These are phyloP conservation scores for Gallinago undulata DNA, from an alignment of 2,113 vertebrate genomes.

Conservation along the genomic window DNA sequence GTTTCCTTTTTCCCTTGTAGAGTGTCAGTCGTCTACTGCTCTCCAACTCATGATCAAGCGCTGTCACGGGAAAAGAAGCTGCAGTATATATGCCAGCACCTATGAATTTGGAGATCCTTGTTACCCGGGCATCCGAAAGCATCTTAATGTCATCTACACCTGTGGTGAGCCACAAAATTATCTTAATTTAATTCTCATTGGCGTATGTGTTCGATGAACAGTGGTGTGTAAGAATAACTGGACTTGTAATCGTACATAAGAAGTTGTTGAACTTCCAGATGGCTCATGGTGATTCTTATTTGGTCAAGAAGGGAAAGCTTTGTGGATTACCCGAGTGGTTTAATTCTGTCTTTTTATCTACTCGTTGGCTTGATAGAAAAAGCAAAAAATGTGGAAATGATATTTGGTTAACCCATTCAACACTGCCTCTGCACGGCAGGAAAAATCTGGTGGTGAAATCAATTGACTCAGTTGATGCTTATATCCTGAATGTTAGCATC, in stretches of 20 bases:
- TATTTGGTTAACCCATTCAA: neutral
- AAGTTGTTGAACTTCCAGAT: neutral
- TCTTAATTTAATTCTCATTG: neutral
- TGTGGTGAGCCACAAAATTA: conserved; percentile 79
- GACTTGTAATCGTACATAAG: neutral
- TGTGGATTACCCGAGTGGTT: neutral
- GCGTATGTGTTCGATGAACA: neutral
- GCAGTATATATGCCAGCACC: conserved; percentile 82
- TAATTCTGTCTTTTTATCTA: neutral
- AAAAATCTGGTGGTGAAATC: neutral
- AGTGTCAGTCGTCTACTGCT: conserved; percentile 82
- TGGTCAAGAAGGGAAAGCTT: neutral
- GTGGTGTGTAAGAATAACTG: neutral
- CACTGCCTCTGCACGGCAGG: neutral
- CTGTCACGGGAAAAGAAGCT: conserved; percentile 87
- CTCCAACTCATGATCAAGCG: conserved; percentile 82
- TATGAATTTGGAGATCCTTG: conserved; percentile 90
- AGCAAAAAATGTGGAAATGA: neutral
- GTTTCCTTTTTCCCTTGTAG: conserved; percentile 61
- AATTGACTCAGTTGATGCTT: neutral
- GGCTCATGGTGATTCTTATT: neutral
- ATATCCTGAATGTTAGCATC: neutral
- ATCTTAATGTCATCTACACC: conserved; percentile 90
- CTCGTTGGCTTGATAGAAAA: neutral
- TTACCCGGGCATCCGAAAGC: conserved; percentile 86